phyloP scores from a whole-genome alignment of 1,140 invertebrate species.

The Goniozus legneri region DNA sequence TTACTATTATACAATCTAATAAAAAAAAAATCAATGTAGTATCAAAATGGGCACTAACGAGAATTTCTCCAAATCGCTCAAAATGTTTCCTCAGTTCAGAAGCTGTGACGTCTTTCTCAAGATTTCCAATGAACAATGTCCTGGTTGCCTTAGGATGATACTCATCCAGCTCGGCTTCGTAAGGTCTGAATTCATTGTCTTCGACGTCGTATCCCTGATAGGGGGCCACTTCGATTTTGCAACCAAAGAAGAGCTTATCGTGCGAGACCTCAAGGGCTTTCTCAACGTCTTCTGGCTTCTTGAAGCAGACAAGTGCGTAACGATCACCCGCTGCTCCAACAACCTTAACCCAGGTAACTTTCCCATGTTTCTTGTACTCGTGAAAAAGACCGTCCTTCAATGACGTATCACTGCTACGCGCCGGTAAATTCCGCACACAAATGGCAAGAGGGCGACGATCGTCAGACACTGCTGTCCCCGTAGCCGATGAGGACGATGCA shows the following conservation, averaged over 20 bases:
- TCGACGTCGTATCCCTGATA: conserved; percentile 84
- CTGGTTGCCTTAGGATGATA: conserved; percentile 92
- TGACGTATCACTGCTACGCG: conserved; percentile 86
- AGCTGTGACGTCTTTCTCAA: conserved; percentile 90
- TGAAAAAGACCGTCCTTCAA: conserved; percentile 96
- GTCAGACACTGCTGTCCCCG: no score
- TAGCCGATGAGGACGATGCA: conserved; percentile 45
- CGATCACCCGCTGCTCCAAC: conserved; percentile 77
- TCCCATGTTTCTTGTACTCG: conserved; percentile 98
- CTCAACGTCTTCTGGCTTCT: conserved; percentile 93
- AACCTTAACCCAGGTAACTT: conserved; percentile 92
- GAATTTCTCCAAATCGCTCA: conserved; percentile 92
- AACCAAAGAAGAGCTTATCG: conserved; percentile 94
- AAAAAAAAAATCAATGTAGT: conserved; percentile 19
- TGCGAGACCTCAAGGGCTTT: conserved; percentile 93
- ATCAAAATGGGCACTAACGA: conserved; percentile 61
- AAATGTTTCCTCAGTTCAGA: conserved; percentile 87
- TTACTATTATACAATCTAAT: no score
- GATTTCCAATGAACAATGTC: conserved; percentile 84
- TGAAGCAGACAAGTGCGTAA: conserved; percentile 88
- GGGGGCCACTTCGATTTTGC: conserved; percentile 87
- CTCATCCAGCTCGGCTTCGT: conserved; percentile 92
- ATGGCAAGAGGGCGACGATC: conserved; percentile 81
- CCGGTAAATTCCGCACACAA: conserved; percentile 86
- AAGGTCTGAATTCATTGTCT: conserved; percentile 87